Base-by-base conservation (phyloP, 2,797 vertebrate species). In the Stomatorhinus walkeri region DNA sequence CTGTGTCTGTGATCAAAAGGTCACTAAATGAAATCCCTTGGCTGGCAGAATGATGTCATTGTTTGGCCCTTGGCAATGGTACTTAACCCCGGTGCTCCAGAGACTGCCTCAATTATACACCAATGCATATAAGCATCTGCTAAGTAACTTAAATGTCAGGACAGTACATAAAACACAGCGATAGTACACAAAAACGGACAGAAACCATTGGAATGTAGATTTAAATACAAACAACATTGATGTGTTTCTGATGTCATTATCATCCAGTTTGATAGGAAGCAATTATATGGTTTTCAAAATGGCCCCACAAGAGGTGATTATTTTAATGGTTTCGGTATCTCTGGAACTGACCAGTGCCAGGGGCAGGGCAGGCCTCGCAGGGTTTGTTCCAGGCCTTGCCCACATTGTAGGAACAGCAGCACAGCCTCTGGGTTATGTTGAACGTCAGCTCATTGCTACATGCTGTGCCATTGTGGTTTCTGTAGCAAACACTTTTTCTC, bases 301-400 rank as follows among this genome's bases (percentile, higher is more conserved):
- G 76, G 40, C 7, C 8, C 19, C 76, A 81, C 40, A 10, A 32
- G 16, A 7, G 8, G 52, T 56, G 52, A 24, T 9, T 40, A 59
- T 40, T 59, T 32, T 19, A 10, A 32, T 28, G 4, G 2, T 10
- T 28, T n/a, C 32, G 2, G 8, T 19, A 32, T 56, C 22, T 72
- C 48, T 12, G 61, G 22, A 52, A 76, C 87, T 88, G 46, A 88
- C 87, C 87, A 49, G 95, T 95, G 90, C 95, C 96, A 64, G 96
- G 95, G 0, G 90, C 92, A 24, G 96, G 96, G 88, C 96, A 97
- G 0, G 92, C 93, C 46, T 97, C 95, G 91, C 96, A 97, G 0
- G 95, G 95, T 40, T 96, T 97, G 91, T 96, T 97, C 97, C 96
- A 97, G 89, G 95, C 96, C 93, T 97, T 97, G 4, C 96, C 97